Base-by-base conservation (phyloP, 2,113 vertebrate species). In the Cygnus buccinator region DNA sequence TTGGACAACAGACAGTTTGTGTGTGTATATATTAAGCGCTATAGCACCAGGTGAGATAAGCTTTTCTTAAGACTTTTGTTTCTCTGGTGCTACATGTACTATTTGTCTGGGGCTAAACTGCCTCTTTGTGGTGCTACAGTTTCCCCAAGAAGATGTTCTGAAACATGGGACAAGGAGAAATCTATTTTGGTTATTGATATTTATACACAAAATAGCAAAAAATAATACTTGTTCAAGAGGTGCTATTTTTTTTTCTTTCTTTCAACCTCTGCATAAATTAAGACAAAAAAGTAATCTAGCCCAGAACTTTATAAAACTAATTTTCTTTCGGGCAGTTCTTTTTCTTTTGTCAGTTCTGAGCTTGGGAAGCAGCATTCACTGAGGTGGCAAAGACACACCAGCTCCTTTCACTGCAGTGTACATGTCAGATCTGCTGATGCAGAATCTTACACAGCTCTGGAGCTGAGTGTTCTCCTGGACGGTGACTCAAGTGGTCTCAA, bases 171-270 rank as follows among this genome's bases (percentile, higher is more conserved):
- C 43, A 46, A 90, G 97, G 95, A 97, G 96, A 96, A 95, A 92
- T 97, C 91, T 96, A 95, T 98, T 98, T 98, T 97, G 94, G 80
- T 97, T 95, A 98, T 98, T 97, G 17, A 33, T 96, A 97, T 97
- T 97, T 97, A 97, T 95, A 96, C 94, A 82, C 95, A 74, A 93
- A 75, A 95, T 89, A 94, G 93, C 93, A 96, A 87, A 94, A 95
- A 93, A 39, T 70, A 94, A 19, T 87, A 96, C 54, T 85, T 95
- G 94, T 94, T 37, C 46, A 89, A 93, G 87, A 97, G 96, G 95
- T 96, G 95, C 93, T 94, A 95, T 96, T 94, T 84, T 70, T 39
- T 90, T 85, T 85, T 55, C 73, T 95, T 96, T 89, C 71, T 94
- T 97, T 94, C 68, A 91, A 80, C 72, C 63, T 88, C 84, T 93